Evolutionary conservation across 2,113 vertebrate species (phyloP), one percentile per base, ranked within the genome.

Genomic region (Sminthopsis crassicaudata): DNA sequence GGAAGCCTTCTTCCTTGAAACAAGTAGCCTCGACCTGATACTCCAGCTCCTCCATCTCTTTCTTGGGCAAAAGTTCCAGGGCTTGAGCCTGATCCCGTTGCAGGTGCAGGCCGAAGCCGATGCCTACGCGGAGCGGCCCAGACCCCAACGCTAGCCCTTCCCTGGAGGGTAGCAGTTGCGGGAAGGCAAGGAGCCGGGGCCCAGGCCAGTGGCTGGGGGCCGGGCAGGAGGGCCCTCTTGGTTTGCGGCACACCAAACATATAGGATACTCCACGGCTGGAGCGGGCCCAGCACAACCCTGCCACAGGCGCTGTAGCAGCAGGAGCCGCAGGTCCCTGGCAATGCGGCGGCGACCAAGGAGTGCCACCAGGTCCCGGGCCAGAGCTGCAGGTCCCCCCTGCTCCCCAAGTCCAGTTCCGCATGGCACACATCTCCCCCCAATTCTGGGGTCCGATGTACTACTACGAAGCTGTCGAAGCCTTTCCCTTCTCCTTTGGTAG

Each of bases 181-280:
- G 97, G 24, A 97, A 97, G n/a, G 97, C 97, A 89, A 97, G 94
- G 46, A 97, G 96, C 46, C 11, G 57, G n/a, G 96, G 94, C 30
- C 89, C 91, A 57, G 89, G 96, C 90, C 30, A 93, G 96, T 95
- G 91, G 30, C 3, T 97, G 96, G 97, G 57, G 0, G 4, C 60
- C 54, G 97, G 97, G 53, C 97, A 98, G 14, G 97, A 96, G 26
- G 95, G 90, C 2, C 89, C 76, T 30, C 97, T 94, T 48, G 46
- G 95, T 54, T 7, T 95, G 48, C 97, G 96, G 53, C 97, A 98
- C 84, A 94, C 95, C 67, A 98, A 93, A 57, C 97, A 97, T 90
- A 97, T 0, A 0, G 97, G 97, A 10, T 98, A 97, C 50, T 97
- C 97, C 91, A 97, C 94, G 0, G 97, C 95, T 0, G 97, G 97